These are phyloP conservation scores for Glyphotaelius pellucidus DNA, from an alignment of 2,888 invertebrate genomes.

Conservation along the genomic window DNA sequence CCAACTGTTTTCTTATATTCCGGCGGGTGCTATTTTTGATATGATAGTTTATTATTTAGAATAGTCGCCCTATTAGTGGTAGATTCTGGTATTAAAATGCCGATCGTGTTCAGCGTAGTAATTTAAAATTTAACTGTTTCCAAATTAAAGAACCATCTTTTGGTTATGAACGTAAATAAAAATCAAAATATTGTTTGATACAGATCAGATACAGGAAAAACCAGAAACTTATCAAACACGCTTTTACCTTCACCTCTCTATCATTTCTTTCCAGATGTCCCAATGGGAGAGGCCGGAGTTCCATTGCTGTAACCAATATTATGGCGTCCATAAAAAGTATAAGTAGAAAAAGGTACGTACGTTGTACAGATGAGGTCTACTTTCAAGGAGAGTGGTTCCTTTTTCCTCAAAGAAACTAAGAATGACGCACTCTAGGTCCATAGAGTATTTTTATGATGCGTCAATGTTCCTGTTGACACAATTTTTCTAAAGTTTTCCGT, in stretches of 20 bases:
- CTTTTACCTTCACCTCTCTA: neutral
- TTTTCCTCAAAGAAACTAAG: neutral
- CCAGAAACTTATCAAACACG: neutral
- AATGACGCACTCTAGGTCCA: neutral
- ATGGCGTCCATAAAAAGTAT: neutral
- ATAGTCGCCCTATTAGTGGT: too few species aligned
- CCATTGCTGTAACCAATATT: neutral
- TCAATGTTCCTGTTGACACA: neutral
- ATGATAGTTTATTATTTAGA: too few species aligned
- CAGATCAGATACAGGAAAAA: too few species aligned
- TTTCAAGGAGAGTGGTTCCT: neutral
- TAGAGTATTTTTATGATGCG: neutral
- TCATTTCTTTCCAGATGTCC: neutral
- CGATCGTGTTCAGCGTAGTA: neutral
- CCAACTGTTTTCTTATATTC: too few species aligned
- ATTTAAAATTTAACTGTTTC: neutral
- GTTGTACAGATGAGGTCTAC: neutral
- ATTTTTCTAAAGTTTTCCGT: neutral
- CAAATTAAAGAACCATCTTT: neutral
- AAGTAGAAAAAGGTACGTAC: neutral
- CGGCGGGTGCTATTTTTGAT: too few species aligned
- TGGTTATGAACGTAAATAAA: neutral
- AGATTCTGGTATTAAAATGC: neutral
- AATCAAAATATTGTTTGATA: neutral
- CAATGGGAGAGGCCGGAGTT: neutral